Base-by-base conservation (phyloP, 1,140 invertebrate genomes). In the Palaemon carinicauda region DNA sequence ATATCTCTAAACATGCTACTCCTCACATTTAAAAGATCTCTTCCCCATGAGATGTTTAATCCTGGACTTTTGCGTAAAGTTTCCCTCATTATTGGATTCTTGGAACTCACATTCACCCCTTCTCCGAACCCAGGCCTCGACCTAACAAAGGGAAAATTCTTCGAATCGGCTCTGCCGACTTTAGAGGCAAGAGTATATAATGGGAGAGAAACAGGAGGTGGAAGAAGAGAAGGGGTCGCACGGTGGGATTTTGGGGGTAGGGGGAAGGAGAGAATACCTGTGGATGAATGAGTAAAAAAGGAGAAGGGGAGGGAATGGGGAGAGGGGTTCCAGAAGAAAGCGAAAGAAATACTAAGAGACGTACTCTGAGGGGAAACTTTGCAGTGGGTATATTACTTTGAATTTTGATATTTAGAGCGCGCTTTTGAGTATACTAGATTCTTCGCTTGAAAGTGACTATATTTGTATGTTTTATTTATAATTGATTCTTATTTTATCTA, bases 61-160 rank as follows among this genome's bases (percentile, higher is more conserved):
- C 73, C 51, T 50, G 51, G 33, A 50, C 24, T 75, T 75, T 75
- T 73, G 31, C 33, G 33, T 41, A 27, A 50, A 50, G 51, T 33
- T 50, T 75, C 51, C 73, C 73, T 50, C 29, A 75, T 75, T 75
- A 75, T 75, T 75, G 73, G 73, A 75, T 75, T 75, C 73, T 50
- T 19, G 33, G 73, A 75, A 75, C 33, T 9, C 73, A n/a, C 73
- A 75, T 75, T 75, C 73, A 75, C 33, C 33, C 15, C 17, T 75
- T 75, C 73, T 50, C 17, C 33, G 73, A 75, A 75, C n/a, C 33
- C 19, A 4, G 33, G 73, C 73, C 33, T n/a, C 73, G 33, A 75
- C 12, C 73, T 50, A 75, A 75, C 73, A 75, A 75, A 75, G 73
- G 73, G 12, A 50, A 75, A 75, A 75, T 75, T 75, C 73, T 17